phyloP scores from a whole-genome alignment of 2,797 vertebrate genomes.

The Limosa lapponica region DNA sequence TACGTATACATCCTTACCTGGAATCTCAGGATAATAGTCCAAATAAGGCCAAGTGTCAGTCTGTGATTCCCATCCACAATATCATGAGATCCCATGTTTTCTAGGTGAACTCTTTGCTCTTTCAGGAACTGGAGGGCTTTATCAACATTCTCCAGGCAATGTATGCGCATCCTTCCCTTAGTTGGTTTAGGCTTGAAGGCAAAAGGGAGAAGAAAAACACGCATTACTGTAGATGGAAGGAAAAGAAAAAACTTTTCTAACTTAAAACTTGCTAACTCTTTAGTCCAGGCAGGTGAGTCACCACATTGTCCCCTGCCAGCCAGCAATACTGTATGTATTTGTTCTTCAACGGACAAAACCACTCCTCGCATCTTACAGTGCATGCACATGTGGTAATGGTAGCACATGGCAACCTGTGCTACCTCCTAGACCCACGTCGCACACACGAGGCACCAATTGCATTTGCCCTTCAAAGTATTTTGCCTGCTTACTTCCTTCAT shows the following conservation, averaged over 20 bases:
- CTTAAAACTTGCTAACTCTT: neutral
- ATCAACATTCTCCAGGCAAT: conserved; percentile 88
- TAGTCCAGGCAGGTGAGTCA: neutral
- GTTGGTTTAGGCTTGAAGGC: conserved; percentile 84
- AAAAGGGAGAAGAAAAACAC: neutral
- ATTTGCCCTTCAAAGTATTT: neutral
- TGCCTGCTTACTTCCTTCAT: neutral
- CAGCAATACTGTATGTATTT: rapidly evolving
- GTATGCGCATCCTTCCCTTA: conserved; percentile 92
- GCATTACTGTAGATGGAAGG: neutral
- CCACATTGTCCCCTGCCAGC: rapidly evolving
- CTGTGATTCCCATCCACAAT: conserved; percentile 98
- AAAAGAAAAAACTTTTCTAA: neutral
- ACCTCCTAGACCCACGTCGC: neutral
- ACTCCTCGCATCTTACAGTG: neutral
- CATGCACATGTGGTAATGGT: neutral
- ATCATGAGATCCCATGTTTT: conserved; percentile 99
- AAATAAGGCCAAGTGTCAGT: conserved; percentile 94
- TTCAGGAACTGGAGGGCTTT: conserved; percentile 96
- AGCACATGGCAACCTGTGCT: rapidly evolving
- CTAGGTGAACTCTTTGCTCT: conserved; percentile 95
- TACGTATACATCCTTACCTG: conserved; percentile 69
- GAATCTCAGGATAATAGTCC: conserved; percentile 98
- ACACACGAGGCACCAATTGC: rapidly evolving
- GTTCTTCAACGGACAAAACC: neutral